Base-by-base conservation (phyloP, 1,140 invertebrate species). In the Pogonomyrmex californicus region DNA sequence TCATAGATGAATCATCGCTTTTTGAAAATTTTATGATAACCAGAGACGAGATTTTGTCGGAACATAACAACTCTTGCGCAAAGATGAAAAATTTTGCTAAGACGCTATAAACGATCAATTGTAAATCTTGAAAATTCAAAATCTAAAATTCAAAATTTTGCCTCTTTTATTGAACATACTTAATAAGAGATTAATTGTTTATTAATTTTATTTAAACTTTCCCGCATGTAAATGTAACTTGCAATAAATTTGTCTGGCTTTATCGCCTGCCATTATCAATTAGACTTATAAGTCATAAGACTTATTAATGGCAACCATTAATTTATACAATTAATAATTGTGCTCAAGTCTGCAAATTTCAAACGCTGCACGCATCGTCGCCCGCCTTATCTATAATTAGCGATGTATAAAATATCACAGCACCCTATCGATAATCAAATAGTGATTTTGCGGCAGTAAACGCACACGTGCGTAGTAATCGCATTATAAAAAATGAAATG, bases 301-400 rank as follows among this genome's bases (percentile, higher is more conserved):
- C 36, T 81, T 81, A 68, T 81, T 68, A 56, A 81, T 66, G 77
- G 54, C 54, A 4, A n/a, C n/a, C 38, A 68, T 81, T 68, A 68
- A 81, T 81, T 44, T 56, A 23, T 68, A 63, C 63, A 68, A 81
- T 54, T 81, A 81, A 81, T 81, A 81, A 54, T 79, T n/a, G 47
- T 36, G 10, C 47, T 41, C 47, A 60, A 41, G 62, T 49, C 23
- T 7, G 77, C 63, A 68, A 81, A 81, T 81, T 81, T 81, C 36
- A 81, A 60, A n/a, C 33, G 63, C 49, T 36, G 36, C 9, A 68
- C 23, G 62, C 77, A 68, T 56, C 77, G 47, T 30, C 12, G 47
- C 60, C 23, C 36, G 62, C 33, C 77, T 30, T 4, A 41, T 41
- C 77, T 81, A 68, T 68, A 68, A 63, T 68, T 81, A 68, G 62